A percentile compares a stretch with the other conserved stretches of the same genome.
phyloP scores from a whole-genome alignment of 2,113 vertebrate genomes.

The Psilopsiagon aurifrons region DNA sequence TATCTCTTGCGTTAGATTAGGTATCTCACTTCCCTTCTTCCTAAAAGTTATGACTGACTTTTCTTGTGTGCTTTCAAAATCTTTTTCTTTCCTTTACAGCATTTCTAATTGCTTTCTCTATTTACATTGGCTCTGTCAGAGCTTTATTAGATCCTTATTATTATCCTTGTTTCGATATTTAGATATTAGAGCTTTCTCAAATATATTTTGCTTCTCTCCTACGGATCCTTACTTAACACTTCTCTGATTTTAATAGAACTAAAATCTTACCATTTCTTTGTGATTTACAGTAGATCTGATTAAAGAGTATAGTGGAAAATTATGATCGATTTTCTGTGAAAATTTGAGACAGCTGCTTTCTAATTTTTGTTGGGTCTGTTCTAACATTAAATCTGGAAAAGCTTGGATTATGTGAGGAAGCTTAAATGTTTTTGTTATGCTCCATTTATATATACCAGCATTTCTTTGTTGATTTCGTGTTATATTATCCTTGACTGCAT shows the following conservation, averaged over 20 bases:
- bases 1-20: neutral
- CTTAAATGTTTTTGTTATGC: neutral
- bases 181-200: neutral
- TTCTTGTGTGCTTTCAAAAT: neutral
- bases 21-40: neutral
- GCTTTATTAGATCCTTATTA: neutral
- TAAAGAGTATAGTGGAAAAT: slow-evolving; percentile 1
- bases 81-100: neutral
- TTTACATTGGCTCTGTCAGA: neutral
- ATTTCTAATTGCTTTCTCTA: neutral
- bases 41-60: neutral
- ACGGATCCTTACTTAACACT: neutral
- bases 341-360: neutral
- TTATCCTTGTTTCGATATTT: neutral
- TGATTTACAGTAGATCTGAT: neutral
- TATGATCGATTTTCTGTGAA: neutral
- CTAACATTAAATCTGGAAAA: neutral
- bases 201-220: neutral
- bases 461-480: neutral
- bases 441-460: neutral
- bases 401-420: neutral
- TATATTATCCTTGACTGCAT: neutral
- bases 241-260: neutral
- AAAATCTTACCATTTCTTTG: neutral
- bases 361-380: neutral